Percentiles rank a stretch among this genome's conserved stretches.
Conservation (phyloP, 2,113 vertebrate genomes). For the Xenopus tropicalis region DNA sequence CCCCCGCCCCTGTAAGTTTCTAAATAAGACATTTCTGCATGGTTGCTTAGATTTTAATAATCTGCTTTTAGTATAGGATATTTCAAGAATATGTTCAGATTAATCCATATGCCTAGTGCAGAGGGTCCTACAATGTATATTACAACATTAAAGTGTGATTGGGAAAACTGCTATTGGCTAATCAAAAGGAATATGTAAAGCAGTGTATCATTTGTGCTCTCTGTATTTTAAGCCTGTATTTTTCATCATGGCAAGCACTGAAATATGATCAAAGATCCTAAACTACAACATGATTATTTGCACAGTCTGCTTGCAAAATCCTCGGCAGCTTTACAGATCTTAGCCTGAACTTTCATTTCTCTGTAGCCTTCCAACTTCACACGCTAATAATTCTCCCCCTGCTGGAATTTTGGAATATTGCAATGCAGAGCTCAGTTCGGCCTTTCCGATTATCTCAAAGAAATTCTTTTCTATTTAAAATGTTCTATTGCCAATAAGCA, state of each 20-base stretch:
- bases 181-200: neutral
- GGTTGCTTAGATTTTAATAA: conserved; percentile 1
- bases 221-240: conserved; percentile 11
- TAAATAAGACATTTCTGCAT: conserved; percentile 10
- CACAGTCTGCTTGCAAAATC: too few species aligned
- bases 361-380: conserved; percentile 5
- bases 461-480: neutral
- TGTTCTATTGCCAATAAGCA: too few species aligned
- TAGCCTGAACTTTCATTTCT: neutral
- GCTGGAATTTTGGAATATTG: conserved; percentile 23
- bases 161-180: neutral
- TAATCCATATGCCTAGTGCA: too few species aligned
- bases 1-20: conserved; percentile 4
- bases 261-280: conserved; percentile 30
- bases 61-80: too few species aligned
- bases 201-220: conserved; percentile 1
- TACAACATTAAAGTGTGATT: neutral
- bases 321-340: neutral
- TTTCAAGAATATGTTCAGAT: too few species aligned
- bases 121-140: neutral
- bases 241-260: conserved; percentile 22
- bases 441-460: neutral
- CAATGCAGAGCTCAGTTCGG: neutral
- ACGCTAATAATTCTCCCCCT: conserved; percentile 34
- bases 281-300: neutral